Evolutionary conservation across 2,888 invertebrate species (phyloP), one percentile per base, ranked within the genome.

Genomic region (Lumbricus terrestris): DNA sequence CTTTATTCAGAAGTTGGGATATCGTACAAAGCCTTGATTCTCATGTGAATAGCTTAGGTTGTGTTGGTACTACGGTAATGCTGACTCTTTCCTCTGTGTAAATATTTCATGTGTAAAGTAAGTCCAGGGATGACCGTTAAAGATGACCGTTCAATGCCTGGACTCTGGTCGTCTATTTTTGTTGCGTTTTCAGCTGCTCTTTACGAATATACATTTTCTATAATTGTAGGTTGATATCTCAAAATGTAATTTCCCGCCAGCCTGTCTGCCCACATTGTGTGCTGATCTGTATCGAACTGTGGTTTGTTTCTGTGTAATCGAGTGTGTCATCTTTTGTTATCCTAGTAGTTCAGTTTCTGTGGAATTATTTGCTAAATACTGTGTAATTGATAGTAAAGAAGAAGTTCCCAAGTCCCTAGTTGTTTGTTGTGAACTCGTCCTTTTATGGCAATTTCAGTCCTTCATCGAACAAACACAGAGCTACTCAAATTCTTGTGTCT

Each of bases 251-350:
- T 69, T 29, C 69, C 69, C n/a, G 29, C 69, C 69, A 69, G 69
- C 69, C 69, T n/a, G 29, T 69, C 69, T 69, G 69, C n/a, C 69
- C 69, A 69, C 69, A n/a, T n/a, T n/a, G 69, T n/a, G 69, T n/a
- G 69, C 69, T n/a, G n/a, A 29, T 69, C 69, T 69, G n/a, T n/a
- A 69, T 29, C 29, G n/a, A n/a, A 69, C 6, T 69, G 47, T 69
- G 69, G 69, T 69, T 85, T 85, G 85, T 85, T 85, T 85, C 33
- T 34, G 85, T 34, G 85, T 85, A 85, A 85, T 85, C 85, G 85
- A 85, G 85, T 37, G 37, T 85, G 85, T 85, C n/a, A 33, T n/a
- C n/a, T 69, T 69, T n/a, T 69, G 69, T 69, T 69, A 69, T 69
- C 29, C 69, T 37, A 85, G 37, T 35, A 85, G 85, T 85, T 85